Conservation (phyloP, 2,113 vertebrate genomes). For the Myotis lucifugus region DNA sequence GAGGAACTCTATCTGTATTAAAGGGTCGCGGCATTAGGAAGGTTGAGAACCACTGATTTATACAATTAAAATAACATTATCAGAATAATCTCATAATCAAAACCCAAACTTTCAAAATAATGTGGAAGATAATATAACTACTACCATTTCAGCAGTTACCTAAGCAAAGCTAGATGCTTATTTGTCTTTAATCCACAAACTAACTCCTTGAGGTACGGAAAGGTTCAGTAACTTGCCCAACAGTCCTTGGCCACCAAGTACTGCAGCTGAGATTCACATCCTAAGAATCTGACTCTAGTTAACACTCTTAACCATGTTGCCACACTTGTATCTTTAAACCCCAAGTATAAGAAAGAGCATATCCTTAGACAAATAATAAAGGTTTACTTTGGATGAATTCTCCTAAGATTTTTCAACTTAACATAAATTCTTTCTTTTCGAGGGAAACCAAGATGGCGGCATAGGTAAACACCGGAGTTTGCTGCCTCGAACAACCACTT, state of each 20-base stretch:
- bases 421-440: background rate
- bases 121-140: background rate
- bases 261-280: background rate
- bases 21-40: no score
- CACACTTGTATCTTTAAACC: background rate
- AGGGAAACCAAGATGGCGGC: no score
- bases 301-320: background rate
- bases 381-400: background rate
- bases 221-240: background rate
- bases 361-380: background rate
- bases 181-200: conserved; percentile 30
- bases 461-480: no score
- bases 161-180: background rate
- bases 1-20: no score
- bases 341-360: background rate
- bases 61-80: background rate
- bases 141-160: background rate
- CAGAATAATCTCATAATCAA: conserved; percentile 49
- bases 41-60: background rate
- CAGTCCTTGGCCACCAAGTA: background rate
- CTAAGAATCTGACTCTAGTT: background rate
- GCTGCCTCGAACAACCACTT: no score
- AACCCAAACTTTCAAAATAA: background rate
- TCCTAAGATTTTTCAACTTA: background rate
- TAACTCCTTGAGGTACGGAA: background rate